Base-by-base conservation (phyloP, 2,797 vertebrate species). In the Toxotes lorentzi region DNA sequence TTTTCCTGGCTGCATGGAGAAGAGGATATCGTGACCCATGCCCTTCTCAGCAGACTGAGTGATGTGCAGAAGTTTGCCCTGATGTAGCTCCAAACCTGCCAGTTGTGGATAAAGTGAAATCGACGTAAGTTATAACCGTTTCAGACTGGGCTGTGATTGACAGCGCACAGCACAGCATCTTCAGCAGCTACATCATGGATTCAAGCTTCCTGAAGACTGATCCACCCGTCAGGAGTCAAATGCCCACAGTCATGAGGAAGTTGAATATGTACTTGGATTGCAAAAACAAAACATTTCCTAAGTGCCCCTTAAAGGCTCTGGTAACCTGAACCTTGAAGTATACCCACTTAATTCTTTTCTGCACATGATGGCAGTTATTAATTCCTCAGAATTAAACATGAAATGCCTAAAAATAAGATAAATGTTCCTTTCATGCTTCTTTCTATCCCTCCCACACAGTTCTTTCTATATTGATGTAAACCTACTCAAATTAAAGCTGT, bases 1-100 rank as follows among this genome's bases (percentile, higher is more conserved):
- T 86, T 86, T 87, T 76, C 53, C 73, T 54, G 65, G 54, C 81
- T 76, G 50, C 60, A 38, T 35, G 62, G 50, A 84, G 73, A 70
- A 58, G 75, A 81, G 27, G 27, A 66, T 69, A 75, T 81, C 57
- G 3, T 53, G 85, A 83, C 78, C 81, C 51, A 0, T 30, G 58
- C 23, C 60, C 63, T 10, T 51, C 79, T 68, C 74, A 62, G 64
- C 59, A 68, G 76, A 71, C 64, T 38, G 70, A 79, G 59, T 58
- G 64, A 74, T 83, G 58, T 23, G 34, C 34, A 59, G 70, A 63
- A 57, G n/a, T 78, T 78, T 67, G 81, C 58, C 81, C 79, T n/a
- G 53, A 81, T 41, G 47, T 50, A 13, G n/a, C 56, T 75, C 57
- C 57, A 78, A 85, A 69, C 54, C 54, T 74, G 68, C 32, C 61